Evolutionary conservation across 2,797 vertebrate genomes (phyloP).

Genomic region (Poeciliopsis presidionis): DNA sequence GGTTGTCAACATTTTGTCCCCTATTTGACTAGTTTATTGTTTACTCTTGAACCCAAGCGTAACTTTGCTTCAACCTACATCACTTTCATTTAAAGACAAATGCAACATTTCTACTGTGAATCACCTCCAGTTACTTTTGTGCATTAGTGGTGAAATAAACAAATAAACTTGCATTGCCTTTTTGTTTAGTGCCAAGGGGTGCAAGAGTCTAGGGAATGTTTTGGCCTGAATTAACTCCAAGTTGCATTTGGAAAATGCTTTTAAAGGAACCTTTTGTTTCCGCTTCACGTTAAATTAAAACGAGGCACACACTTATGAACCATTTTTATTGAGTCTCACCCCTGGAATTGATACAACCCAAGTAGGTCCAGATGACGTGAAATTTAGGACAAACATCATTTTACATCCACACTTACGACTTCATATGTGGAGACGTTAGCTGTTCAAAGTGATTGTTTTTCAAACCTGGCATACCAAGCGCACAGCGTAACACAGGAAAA

Average conservation of each 20-base stretch:
- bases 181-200: background rate
- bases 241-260: background rate
- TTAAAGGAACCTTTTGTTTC: background rate
- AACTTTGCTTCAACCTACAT: background rate
- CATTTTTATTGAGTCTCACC: slow-evolving; percentile 55
- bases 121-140: background rate
- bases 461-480: slow-evolving; percentile 19
- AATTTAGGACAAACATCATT: slow-evolving; percentile 19
- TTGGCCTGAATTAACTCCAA: background rate
- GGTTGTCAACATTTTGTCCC: too few relatives aligned
- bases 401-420: slow-evolving; percentile 19
- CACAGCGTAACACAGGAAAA: slow-evolving; percentile 7
- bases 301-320: background rate
- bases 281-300: background rate
- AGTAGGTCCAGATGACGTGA: slow-evolving; percentile 28
- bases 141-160: background rate
- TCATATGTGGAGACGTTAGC: slow-evolving; percentile 11
- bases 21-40: too few relatives aligned
- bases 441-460: slow-evolving; percentile 21
- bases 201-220: background rate
- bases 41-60: too few relatives aligned
- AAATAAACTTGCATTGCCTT: background rate
- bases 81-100: background rate
- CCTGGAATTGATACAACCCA: slow-evolving; percentile 53
- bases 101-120: background rate